A percentile compares a stretch with the other conserved stretches of the same genome.
phyloP scores from a whole-genome alignment of 2,797 vertebrate genomes.

The Hydrophis major region DNA sequence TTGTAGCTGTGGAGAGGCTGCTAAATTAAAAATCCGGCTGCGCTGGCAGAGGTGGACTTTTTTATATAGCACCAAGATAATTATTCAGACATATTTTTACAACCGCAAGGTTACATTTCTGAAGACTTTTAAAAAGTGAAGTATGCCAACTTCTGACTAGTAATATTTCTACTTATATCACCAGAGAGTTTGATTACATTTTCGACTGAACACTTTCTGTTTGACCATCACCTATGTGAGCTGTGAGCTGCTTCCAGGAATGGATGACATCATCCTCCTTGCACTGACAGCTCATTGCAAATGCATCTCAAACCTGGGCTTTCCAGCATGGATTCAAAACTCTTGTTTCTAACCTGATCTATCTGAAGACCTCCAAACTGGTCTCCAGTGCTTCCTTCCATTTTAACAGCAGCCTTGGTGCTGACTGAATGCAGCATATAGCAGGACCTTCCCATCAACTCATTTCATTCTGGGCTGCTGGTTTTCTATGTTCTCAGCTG shows the following conservation, averaged over 20 bases:
- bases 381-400: background rate
- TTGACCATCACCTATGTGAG: background rate
- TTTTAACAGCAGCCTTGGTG: background rate
- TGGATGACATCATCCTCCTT: background rate
- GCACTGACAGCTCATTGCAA: background rate
- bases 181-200: conserved; percentile 26
- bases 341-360: background rate
- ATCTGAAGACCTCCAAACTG: background rate
- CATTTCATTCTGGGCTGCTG: background rate
- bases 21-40: conserved; percentile 78
- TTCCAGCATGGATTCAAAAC: background rate
- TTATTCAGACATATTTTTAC: conserved; percentile 76
- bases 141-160: conserved; percentile 62
- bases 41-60: conserved; percentile 72
- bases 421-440: background rate
- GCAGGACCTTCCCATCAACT: background rate
- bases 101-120: conserved; percentile 69
- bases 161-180: conserved; percentile 55
- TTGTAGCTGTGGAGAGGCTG: conserved; percentile 76
- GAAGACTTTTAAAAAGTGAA: conserved; percentile 63
- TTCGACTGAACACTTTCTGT: conserved; percentile 25
- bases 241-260: background rate
- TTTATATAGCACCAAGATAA: conserved; percentile 76
- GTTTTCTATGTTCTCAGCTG: background rate
- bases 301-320: background rate